phyloP scores from a whole-genome alignment of 2,888 invertebrate genomes.

The Amiota minor region DNA sequence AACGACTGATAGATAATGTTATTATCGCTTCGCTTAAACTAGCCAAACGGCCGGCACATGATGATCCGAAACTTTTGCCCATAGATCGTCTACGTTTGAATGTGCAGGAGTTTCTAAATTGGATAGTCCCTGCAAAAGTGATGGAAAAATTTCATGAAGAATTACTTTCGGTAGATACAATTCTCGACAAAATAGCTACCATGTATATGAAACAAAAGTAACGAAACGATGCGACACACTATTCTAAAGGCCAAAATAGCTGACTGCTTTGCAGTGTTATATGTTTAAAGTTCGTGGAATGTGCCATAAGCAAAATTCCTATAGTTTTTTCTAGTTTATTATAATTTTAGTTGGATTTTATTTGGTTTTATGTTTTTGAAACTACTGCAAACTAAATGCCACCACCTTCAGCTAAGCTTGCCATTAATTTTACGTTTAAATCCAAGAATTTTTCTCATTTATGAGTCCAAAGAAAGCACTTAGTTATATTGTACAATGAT shows the following conservation, averaged over 20 bases:
- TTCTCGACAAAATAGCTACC: constrained; percentile 77
- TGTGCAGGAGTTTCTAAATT: constrained; percentile 84
- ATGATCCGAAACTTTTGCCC: constrained; percentile 76
- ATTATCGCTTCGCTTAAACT: constrained; percentile 84
- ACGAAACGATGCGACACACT: constrained; percentile 15
- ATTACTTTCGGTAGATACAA: constrained; percentile 84
- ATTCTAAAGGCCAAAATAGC: too few relatives aligned
- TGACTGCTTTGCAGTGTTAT: too few relatives aligned
- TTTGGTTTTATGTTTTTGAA: constrained; percentile 42
- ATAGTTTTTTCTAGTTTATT: neutral
- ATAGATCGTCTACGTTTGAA: constrained; percentile 82
- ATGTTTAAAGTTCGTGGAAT: neutral
- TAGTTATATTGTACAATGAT: too few relatives aligned
- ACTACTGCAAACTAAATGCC: neutral
- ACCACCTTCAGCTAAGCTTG: constrained; percentile 44
- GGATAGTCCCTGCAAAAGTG: constrained; percentile 85
- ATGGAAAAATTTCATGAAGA: constrained; percentile 84
- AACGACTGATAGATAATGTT: constrained; percentile 84
- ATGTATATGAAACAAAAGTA: constrained; percentile 70
- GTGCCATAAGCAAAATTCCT: constrained; percentile 52
- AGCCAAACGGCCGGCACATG: constrained; percentile 81
- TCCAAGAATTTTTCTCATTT: constrained; percentile 38
- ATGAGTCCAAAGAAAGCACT: constrained; percentile 54
- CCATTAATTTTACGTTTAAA: constrained; percentile 47
- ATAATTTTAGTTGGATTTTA: neutral